Percentiles rank a stretch among this genome's conserved stretches.
Conservation (phyloP, 2,113 vertebrate genomes). For the Eurystomus gularis region DNA sequence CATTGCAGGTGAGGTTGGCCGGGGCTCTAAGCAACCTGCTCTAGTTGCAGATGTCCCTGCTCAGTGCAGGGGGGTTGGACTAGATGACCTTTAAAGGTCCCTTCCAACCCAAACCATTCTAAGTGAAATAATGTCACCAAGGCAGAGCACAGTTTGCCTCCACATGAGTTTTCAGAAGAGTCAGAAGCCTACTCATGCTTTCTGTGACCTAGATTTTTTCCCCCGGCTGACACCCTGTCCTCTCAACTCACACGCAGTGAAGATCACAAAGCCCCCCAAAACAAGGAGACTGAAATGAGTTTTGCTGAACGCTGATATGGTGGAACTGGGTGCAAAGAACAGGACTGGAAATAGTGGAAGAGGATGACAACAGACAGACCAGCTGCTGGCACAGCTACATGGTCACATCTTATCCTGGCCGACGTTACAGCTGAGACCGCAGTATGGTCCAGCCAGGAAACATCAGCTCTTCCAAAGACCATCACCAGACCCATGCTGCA, state of each 20-base stretch:
- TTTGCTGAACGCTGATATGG: not conserved
- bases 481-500: not conserved
- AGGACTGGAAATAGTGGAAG: not conserved
- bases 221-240: not conserved
- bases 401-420: not conserved
- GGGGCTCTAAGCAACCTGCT: not conserved
- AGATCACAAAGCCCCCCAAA: not conserved
- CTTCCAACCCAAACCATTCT: not conserved
- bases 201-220: not conserved
- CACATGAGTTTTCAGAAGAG: not conserved
- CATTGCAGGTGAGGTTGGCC: not conserved
- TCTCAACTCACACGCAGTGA: fast-evolving
- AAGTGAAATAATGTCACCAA: not conserved
- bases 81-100: not conserved
- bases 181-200: fast-evolving
- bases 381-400: not conserved
- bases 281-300: not conserved
- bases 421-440: not conserved
- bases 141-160: not conserved
- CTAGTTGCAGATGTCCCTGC: not conserved
- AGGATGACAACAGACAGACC: not conserved
- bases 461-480: not conserved
- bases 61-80: not conserved
- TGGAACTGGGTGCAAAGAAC: not conserved
- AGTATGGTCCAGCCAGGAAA: not conserved